Conservation (phyloP, 1,140 invertebrate species). For the Hesperophylax magnus region DNA sequence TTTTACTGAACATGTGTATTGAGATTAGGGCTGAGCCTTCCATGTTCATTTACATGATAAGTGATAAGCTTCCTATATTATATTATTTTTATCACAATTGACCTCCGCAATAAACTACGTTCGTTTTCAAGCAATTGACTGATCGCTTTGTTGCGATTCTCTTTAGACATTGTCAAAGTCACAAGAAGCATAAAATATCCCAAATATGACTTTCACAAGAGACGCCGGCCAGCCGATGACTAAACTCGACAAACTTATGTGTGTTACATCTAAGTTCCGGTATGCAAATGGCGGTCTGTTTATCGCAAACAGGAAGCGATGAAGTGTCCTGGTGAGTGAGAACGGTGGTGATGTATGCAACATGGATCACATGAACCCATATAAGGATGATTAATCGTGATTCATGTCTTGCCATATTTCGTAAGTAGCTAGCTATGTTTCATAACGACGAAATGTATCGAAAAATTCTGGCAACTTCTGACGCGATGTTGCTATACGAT, state of each 20-base stretch:
- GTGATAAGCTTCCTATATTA: no score
- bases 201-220: conserved; percentile 1
- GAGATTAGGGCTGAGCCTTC: no score
- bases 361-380: not conserved
- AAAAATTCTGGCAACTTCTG: no score
- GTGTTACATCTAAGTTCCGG: not conserved
- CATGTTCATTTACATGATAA: no score
- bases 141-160: no score
- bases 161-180: not conserved
- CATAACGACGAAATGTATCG: no score
- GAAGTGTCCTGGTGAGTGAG: conserved; percentile 3
- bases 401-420: not conserved
- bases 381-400: conserved; percentile 26
- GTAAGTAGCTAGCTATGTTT: no score
- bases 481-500: no score
- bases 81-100: no score
- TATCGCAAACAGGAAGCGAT: conserved; percentile 23
- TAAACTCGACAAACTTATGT: not conserved
- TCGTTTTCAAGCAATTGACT: no score
- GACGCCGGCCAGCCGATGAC: not conserved
- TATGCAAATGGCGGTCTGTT: conserved; percentile 23
- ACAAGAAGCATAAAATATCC: not conserved
- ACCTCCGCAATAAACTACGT: no score
- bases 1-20: no score
- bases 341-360: not conserved